Conservation (phyloP, 1,140 invertebrate genomes). For the Heliconius congener region DNA sequence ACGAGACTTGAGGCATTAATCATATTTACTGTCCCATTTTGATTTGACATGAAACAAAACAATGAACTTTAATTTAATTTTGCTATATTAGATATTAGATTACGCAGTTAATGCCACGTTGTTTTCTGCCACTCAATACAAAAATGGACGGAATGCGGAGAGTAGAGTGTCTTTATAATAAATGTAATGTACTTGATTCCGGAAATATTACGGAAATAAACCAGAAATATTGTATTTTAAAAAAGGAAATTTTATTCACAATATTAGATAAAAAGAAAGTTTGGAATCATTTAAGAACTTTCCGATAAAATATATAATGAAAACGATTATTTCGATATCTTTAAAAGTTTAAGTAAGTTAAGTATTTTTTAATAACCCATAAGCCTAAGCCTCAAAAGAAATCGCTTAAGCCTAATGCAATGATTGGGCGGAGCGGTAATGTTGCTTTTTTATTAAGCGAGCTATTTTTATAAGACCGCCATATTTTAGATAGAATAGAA, state of each 20-base stretch:
- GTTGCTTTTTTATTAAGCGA: slow-evolving; percentile 3
- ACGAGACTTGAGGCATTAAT: slow-evolving; percentile 35
- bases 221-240: neutral
- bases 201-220: neutral
- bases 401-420: slow-evolving; percentile 39
- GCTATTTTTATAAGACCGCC: neutral
- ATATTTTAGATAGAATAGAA: neutral
- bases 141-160: too few species aligned
- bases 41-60: neutral
- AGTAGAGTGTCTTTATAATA: too few species aligned
- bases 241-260: neutral
- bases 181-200: too few species aligned
- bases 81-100: neutral
- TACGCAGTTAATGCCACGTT: neutral
- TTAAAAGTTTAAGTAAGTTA: slow-evolving; percentile 11
- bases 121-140: too few species aligned
- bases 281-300: neutral
- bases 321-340: neutral
- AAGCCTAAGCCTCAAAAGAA: neutral
- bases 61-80: neutral
- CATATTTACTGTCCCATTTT: slow-evolving; percentile 29
- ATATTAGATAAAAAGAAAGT: neutral
- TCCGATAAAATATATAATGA: neutral
- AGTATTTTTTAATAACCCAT: slow-evolving; percentile 15
- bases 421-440: slow-evolving; percentile 37